Conservation (phyloP, 2,888 invertebrate species). For the Parasteatoda lunata region DNA sequence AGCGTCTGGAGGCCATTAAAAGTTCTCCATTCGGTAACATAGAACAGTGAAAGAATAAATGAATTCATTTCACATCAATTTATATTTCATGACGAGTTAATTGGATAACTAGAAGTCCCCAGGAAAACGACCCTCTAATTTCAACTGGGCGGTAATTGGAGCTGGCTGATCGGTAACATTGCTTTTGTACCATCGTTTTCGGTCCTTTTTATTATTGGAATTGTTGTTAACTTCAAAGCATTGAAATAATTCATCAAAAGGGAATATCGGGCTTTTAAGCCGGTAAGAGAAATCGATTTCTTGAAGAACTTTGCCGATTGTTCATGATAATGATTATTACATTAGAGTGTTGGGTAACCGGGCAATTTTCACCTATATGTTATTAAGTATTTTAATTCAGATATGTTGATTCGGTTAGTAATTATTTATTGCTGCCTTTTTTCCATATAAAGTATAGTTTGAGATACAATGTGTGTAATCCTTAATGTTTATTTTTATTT, state of each 20-base stretch:
- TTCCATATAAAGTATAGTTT: no score
- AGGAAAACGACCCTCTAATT: constrained; percentile 2
- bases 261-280: no score
- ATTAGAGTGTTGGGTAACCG: background rate
- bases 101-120: constrained; percentile 22
- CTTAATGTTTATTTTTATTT: background rate
- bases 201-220: no score
- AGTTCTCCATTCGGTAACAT: background rate
- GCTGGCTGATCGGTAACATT: background rate
- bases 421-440: no score
- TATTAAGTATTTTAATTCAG: no score
- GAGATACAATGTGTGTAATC: no score
- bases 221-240: no score
- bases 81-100: constrained; percentile 30
- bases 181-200: background rate
- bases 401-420: no score
- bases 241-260: no score
- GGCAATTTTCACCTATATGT: no score
- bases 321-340: background rate
- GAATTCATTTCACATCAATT: constrained; percentile 39
- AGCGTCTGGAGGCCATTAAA: constrained; percentile 12
- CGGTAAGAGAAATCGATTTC: no score
- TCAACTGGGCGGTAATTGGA: background rate
- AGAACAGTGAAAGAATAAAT: constrained; percentile 4
- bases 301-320: background rate